Evolutionary conservation across 2,113 vertebrate genomes (phyloP).

Genomic region (Raja brachyura): DNA sequence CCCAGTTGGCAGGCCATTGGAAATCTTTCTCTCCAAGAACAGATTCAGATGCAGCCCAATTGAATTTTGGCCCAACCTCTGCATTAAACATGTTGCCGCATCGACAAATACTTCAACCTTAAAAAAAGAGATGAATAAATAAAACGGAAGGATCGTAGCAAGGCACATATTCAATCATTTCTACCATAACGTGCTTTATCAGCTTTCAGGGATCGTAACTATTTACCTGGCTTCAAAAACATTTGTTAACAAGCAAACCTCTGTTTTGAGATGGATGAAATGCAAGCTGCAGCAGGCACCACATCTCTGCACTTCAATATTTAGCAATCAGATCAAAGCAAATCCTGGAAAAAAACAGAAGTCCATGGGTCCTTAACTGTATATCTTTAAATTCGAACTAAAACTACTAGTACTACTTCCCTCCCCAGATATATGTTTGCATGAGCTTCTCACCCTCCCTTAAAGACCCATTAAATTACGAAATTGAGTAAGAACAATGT

Average conservation of each 20-base stretch:
- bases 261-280: conserved; percentile 2
- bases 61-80: background rate
- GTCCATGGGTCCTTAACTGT: background rate
- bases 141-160: background rate
- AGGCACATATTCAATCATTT: background rate
- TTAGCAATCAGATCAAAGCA: conserved; percentile 1
- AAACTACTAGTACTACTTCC: background rate
- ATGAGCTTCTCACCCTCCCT: background rate
- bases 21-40: background rate
- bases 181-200: background rate
- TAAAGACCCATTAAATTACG: background rate
- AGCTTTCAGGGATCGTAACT: background rate
- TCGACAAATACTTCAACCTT: background rate
- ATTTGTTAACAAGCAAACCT: conserved; percentile 17
- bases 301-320: background rate
- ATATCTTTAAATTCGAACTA: background rate
- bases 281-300: background rate
- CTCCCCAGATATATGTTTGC: background rate
- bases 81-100: background rate
- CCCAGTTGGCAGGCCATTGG: background rate
- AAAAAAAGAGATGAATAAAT: background rate
- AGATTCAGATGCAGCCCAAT: conserved; percentile 4
- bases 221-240: background rate
- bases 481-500: background rate
- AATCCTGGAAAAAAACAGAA: background rate